Evolutionary conservation across 2,797 vertebrate genomes (phyloP), one percentile per base, ranked within the genome.

Genomic region (Dryobates pubescens): DNA sequence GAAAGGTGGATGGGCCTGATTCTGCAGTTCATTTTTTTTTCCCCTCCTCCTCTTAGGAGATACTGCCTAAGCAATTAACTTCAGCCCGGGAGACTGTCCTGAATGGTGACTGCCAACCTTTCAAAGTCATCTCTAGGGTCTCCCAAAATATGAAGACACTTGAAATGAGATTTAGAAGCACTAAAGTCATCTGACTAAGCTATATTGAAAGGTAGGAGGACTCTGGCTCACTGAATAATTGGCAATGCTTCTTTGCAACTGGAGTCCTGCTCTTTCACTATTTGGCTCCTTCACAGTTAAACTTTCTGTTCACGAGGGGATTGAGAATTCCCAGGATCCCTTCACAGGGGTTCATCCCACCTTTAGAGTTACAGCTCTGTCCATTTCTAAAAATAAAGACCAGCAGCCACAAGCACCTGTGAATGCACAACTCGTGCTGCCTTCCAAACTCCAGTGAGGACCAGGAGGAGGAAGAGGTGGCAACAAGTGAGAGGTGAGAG

Each of bases 321-420:
- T 6, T 12, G 49, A 38, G 41, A 22, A 34, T 53, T 58, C 49
- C 45, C 57, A 53, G 43, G 67, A 7, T 18, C 26, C 15, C 38
- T 61, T 27, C 47, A 7, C 0, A 0, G 0, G 9, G 7, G 2
- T 5, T 29, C 43, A 32, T 8, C 24, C 43, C 38, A 10, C 19
- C n/a, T 64, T 11, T 47, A 5, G 13, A 45, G 9, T 12, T 15
- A 32, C 36, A 67, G 17, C 23, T 17, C 32, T 23, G 7, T 12
- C 49, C n/a, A 57, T 14, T 49, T 16, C 56, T 47, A 18, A 43
- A 30, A 26, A 22, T 29, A 30, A 15, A 6, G 19, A n/a, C 54
- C 22, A 36, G 53, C 34, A 43, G 49, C 9, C 30, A 30, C 32
- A 32, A 43, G 27, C 16, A 19, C 14, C 0, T 30, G 47, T 17